Evolutionary conservation across 2,113 vertebrate genomes (phyloP), one percentile per base, ranked within the genome.

Genomic region (Prietella phreatophila): DNA sequence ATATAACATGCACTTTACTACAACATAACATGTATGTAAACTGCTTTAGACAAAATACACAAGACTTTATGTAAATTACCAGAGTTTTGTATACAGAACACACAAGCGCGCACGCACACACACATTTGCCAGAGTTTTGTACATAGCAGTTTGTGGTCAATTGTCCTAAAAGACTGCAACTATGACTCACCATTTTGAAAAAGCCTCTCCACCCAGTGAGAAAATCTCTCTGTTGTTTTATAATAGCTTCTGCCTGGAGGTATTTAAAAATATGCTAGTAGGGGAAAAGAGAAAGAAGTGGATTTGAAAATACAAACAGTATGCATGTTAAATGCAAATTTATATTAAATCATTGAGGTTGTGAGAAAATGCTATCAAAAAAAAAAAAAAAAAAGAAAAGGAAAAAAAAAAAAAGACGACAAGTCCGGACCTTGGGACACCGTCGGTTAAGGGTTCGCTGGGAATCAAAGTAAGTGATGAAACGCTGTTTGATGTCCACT

Each of bases 401-500:
- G 7, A 47, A 42, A 42, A 5, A 42, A 42, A 42, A 4, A 39
- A 39, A 4, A 39, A 39, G 39, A 39, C 3, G 39, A 36, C 0
- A 22, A 14, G 8, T 11, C 17, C 89, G 50, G 84, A 97, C 97
- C 96, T 98, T 97, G 88, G 97, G 97, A 91, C 97, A 98, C 76
- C 97, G 96, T 83, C 97, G 95, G 92, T 98, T 98, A 67, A 98
- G 96, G 2, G 97, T 98, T 42, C 97, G 94, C 93, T 98, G 97
- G 14, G 97, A 98, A 92, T 98, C 97, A 58, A 97, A 97, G 92
- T 98, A 98, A 1, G 96, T 97, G 92, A 98, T 97, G 88, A 95
- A 95, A 36, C 95, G 94, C 1, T 85, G 94, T 20, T 94, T 93
- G 86, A 98, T 97, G 36, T 98, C 96, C 2, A 98, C 97, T 1